These are phyloP conservation scores for Agrypnus murinus DNA, from an alignment of 2,888 invertebrate species.

Conservation along the genomic window DNA sequence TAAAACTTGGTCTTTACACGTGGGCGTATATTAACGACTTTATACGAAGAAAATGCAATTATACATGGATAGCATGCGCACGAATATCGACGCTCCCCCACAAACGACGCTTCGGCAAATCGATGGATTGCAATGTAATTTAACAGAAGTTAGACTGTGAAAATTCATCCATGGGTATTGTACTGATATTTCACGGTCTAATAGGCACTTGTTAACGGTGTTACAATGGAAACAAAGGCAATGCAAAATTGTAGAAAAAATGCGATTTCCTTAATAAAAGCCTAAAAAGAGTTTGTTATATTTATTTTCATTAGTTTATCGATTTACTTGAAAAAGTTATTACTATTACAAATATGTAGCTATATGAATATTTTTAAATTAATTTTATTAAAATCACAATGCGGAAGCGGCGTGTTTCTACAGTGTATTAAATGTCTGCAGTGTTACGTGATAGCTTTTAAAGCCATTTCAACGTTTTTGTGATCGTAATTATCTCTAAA, in stretches of 20 bases:
- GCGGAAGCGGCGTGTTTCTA: too few species aligned
- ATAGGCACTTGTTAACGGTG: slow-evolving; percentile 52
- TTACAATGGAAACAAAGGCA: slow-evolving; percentile 22
- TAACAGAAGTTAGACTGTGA: slow-evolving; percentile 44
- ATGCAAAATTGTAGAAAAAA: background rate
- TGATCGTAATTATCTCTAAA: too few species aligned
- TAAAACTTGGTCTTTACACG: slow-evolving; percentile 10
- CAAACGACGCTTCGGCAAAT: slow-evolving; percentile 50
- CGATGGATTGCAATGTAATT: slow-evolving; percentile 45
- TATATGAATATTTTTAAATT: too few species aligned
- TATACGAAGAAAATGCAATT: slow-evolving; percentile 36
- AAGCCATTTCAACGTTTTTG: too few species aligned
- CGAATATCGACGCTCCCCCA: slow-evolving; percentile 38
- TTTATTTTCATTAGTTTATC: too few species aligned
- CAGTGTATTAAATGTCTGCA: too few species aligned
- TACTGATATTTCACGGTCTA: slow-evolving; percentile 38
- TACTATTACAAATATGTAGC: too few species aligned
- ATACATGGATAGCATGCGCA: slow-evolving; percentile 47
- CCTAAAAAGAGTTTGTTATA: too few species aligned
- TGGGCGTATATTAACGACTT: slow-evolving; percentile 32
- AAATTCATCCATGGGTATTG: background rate
- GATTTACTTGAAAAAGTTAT: too few species aligned
- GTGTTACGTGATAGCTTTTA: too few species aligned
- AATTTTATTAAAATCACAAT: too few species aligned
- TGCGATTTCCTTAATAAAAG: too few species aligned